Conservation (phyloP, 2,113 vertebrate genomes). For the Alces alces region DNA sequence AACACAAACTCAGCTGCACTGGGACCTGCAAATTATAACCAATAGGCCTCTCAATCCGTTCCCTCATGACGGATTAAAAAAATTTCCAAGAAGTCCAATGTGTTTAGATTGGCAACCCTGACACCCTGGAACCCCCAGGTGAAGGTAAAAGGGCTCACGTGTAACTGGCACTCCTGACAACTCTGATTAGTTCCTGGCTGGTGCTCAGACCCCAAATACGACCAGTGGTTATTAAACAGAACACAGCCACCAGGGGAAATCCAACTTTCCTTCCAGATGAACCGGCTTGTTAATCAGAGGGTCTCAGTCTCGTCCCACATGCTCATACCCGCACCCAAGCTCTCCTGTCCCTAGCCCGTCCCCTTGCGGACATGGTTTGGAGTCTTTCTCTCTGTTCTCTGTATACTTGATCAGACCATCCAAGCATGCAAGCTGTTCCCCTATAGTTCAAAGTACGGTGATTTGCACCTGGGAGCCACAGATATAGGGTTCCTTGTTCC, state of each 20-base stretch:
- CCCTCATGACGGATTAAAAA: conserved; percentile 49
- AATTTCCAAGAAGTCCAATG: conserved; percentile 49
- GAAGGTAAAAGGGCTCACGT: neutral
- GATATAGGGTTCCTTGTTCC: neutral
- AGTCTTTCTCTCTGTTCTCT: neutral
- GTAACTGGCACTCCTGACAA: neutral
- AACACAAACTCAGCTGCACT: conserved; percentile 59
- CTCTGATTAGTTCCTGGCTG: neutral
- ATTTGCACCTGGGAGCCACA: neutral
- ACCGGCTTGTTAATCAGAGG: neutral
- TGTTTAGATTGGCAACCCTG: conserved; percentile 62
- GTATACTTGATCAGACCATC: neutral
- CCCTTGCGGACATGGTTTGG: neutral
- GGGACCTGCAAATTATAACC: conserved; percentile 52
- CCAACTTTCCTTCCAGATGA: conserved; percentile 2
- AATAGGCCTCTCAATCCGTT: neutral
- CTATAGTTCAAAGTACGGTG: neutral
- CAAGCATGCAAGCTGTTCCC: neutral
- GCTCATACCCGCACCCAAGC: neutral
- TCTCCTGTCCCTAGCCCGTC: neutral
- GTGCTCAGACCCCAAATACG: neutral
- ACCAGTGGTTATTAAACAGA: neutral
- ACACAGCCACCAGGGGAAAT: neutral
- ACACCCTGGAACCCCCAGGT: neutral
- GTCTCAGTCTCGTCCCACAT: neutral